Evolutionary conservation across 2,888 invertebrate species (phyloP), one percentile per base, ranked within the genome.

Genomic region (Prostheceraeus crozeri): DNA sequence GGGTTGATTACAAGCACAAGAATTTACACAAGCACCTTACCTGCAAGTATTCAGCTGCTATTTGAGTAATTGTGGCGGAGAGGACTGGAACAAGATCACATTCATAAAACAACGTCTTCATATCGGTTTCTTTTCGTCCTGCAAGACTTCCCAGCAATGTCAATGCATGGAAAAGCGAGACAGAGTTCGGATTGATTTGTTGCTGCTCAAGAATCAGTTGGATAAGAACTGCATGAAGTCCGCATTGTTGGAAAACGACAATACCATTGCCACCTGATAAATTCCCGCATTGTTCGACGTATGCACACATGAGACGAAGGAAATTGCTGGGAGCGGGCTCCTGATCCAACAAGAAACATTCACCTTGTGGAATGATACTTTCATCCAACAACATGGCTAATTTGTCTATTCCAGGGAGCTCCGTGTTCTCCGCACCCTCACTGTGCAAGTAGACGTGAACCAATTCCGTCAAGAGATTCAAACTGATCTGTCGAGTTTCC

Each of bases 291-390:
- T 71, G 70, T 23, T 72, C 72, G 4, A 75, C 62, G 10, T 74
- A 62, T 27, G 71, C 68, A 54, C 69, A 61, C 25, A 75, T 63
- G 35, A 75, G 64, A 57, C 71, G 71, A 16, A 75, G 67, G 0
- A 69, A 71, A 65, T 71, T 71, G 58, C 70, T 63, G 1, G 74
- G 74, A 30, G 74, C 64, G 1, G 74, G 75, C 55, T 75, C 74
- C 46, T 68, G 70, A 56, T 75, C 75, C 53, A 75, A 63, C 14
- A 75, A 64, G 33, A 75, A 68, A 64, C 72, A 72, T 61, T 75
- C 75, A 68, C 68, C 73, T 48, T 55, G 52, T 73, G 74, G 64
- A 25, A 65, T 65, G 6, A 63, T 2, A 61, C 14, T 19, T 4
- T 36, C 36, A 21, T 36, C 36, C 2, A 36, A n/a, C n/a, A n/a